Percentiles rank a stretch among this genome's conserved stretches.
phyloP scores from a whole-genome alignment of 2,113 vertebrate species.

The Potamarius usumacintae region DNA sequence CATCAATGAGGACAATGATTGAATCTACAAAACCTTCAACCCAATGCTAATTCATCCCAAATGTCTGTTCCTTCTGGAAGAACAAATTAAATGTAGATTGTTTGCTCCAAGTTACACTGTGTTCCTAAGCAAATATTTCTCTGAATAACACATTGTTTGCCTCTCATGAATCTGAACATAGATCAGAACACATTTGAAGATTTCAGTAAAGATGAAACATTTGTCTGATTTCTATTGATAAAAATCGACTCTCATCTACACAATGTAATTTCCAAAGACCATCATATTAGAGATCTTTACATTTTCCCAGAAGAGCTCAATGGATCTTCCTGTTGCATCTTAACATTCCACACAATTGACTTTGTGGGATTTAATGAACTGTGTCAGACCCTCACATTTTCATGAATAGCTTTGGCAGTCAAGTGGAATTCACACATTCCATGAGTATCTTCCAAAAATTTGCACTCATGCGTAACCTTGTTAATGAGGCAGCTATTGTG shows the following conservation, averaged over 20 bases:
- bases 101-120: constrained; percentile 31
- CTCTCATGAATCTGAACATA: constrained; percentile 31
- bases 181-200: constrained; percentile 19
- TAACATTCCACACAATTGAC: background rate
- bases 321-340: constrained; percentile 12
- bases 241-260: constrained; percentile 29
- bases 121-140: constrained; percentile 31
- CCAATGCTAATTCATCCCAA: constrained; percentile 40
- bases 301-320: constrained; percentile 32
- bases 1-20: constrained; percentile 48
- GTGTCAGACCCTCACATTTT: background rate
- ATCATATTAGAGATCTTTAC: constrained; percentile 31
- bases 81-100: constrained; percentile 23
- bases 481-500: constrained; percentile 18
- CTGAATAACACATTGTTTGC: constrained; percentile 23
- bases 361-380: constrained; percentile 6
- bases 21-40: constrained; percentile 15
- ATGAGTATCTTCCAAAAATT: constrained; percentile 5
- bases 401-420: constrained; percentile 3
- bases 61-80: constrained; percentile 34
- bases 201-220: constrained; percentile 32
- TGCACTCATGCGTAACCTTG: constrained; percentile 19
- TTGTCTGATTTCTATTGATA: constrained; percentile 23
- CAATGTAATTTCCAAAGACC: background rate
- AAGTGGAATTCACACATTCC: constrained; percentile 23